Evolutionary conservation across 2,888 invertebrate genomes (phyloP).

Genomic region (Myathropa florea): DNA sequence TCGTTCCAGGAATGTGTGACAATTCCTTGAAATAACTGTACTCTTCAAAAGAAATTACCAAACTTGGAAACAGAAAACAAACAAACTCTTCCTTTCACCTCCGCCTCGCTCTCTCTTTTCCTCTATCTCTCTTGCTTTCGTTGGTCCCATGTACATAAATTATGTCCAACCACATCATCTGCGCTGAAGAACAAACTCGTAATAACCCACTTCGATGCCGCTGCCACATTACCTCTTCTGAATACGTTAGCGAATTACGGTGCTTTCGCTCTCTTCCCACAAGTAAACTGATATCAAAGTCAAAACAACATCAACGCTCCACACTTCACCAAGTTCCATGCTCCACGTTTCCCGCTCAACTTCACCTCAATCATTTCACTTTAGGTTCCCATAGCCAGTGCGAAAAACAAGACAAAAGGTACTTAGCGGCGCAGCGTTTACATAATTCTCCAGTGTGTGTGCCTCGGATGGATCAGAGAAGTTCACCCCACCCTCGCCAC

Average conservation of each 20-base stretch:
- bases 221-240: slow-evolving; percentile 25
- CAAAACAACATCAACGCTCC: slow-evolving; percentile 32
- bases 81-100: slow-evolving; percentile 62
- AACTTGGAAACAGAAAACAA: slow-evolving; percentile 33
- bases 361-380: slow-evolving; percentile 40
- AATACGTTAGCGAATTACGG: slow-evolving; percentile 63
- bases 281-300: slow-evolving; percentile 32
- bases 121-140: neutral
- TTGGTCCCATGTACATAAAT: neutral
- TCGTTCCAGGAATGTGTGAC: slow-evolving; percentile 21
- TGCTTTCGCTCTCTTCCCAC: slow-evolving; percentile 65
- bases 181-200: slow-evolving; percentile 47
- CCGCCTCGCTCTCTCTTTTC: neutral
- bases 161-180: neutral
- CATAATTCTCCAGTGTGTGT: slow-evolving; percentile 25
- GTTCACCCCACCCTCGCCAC: neutral
- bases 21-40: slow-evolving; percentile 54
- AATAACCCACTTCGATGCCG: slow-evolving; percentile 60
- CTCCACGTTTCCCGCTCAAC: neutral
- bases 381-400: slow-evolving; percentile 11
- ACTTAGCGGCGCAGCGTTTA: slow-evolving; percentile 8
- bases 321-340: neutral
- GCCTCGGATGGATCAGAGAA: neutral
- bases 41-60: slow-evolving; percentile 25
- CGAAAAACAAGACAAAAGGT: neutral